Evolutionary conservation across 2,888 invertebrate species (phyloP), one percentile per base, ranked within the genome.

Genomic region (Sminthurides aquaticus): DNA sequence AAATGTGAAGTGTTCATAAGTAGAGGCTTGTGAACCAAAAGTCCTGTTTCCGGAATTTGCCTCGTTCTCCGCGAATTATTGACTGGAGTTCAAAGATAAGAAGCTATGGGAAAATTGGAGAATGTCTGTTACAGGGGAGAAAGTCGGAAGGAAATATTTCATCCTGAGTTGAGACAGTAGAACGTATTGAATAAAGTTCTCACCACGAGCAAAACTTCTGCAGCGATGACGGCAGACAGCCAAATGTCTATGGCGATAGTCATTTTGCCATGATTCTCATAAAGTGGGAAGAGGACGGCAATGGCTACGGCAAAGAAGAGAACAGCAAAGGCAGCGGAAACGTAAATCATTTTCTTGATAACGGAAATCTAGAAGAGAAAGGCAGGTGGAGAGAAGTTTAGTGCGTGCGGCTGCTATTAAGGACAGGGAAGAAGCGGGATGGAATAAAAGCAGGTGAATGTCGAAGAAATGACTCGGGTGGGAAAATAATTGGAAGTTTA

Each of bases 71-170:
- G 1, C 15, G 26, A 18, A 64, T 24, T 26, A 64, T 49, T 0
- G 64, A 64, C 34, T 64, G 64, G 3, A 64, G 28, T 20, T 64
- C 64, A 58, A 59, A 59, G 11, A 59, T 64, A 15, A 64, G 64
- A 3, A 58, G 52, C 64, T 64, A 15, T 15, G 15, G 15, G 15
- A 34, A 34, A 34, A 34, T 15, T 5, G 43, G 15, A 34, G 43
- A 15, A 34, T 34, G 43, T n/a, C n/a, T n/a, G n/a, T n/a, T n/a
- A n/a, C n/a, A n/a, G 43, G 15, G 43, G 43, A 11, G 43, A 34
- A 34, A 15, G 43, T 34, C 43, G n/a, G n/a, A n/a, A 34, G 15
- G 8, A 11, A 34, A 34, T 34, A 15, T 34, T 5, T 34, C 15
- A 34, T 11, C 15, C 8, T 34, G 5, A 34, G 43, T 11, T 5